Evolutionary conservation across 2,113 vertebrate species (phyloP).

Genomic region (Thunnus maccoyii): DNA sequence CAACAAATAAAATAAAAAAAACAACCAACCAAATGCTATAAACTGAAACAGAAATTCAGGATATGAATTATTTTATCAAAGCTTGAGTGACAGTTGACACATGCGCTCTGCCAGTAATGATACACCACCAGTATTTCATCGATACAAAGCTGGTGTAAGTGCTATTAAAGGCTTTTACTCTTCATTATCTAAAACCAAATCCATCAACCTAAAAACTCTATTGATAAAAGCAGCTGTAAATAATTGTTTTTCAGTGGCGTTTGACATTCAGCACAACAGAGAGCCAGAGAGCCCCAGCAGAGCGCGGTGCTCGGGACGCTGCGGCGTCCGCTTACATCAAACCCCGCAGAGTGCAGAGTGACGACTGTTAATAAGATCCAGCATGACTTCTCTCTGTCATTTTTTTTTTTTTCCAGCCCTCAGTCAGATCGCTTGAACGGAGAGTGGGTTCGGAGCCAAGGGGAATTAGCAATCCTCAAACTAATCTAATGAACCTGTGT

Average conservation of each 20-base stretch:
- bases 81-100: conserved; percentile 69
- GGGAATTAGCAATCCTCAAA: conserved; percentile 77
- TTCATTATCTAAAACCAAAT: conserved; percentile 72
- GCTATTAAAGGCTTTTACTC: conserved; percentile 70
- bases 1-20: conserved; percentile 42
- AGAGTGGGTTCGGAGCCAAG: conserved; percentile 51
- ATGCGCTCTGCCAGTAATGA: conserved; percentile 49
- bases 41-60: conserved; percentile 39
- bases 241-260: conserved; percentile 64
- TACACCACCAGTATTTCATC: conserved; percentile 49
- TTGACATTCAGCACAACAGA: conserved; percentile 65
- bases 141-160: conserved; percentile 57
- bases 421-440: conserved; percentile 59
- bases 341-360: conserved; percentile 44
- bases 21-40: conserved; percentile 24
- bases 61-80: conserved; percentile 63
- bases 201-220: conserved; percentile 58
- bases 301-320: conserved; percentile 1
- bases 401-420: conserved; percentile 53
- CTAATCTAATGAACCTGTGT: conserved; percentile 77
- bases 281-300: conserved; percentile 40
- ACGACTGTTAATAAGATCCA: conserved; percentile 66
- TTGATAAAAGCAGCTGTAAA: conserved; percentile 71
- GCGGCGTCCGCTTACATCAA: conserved; percentile 47
- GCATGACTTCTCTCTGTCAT: conserved; percentile 65